Percentiles rank a stretch among this genome's conserved stretches.
Evolutionary conservation across 2,888 invertebrate genomes (phyloP).

Genomic region (Pristionchus fissidentatus): DNA sequence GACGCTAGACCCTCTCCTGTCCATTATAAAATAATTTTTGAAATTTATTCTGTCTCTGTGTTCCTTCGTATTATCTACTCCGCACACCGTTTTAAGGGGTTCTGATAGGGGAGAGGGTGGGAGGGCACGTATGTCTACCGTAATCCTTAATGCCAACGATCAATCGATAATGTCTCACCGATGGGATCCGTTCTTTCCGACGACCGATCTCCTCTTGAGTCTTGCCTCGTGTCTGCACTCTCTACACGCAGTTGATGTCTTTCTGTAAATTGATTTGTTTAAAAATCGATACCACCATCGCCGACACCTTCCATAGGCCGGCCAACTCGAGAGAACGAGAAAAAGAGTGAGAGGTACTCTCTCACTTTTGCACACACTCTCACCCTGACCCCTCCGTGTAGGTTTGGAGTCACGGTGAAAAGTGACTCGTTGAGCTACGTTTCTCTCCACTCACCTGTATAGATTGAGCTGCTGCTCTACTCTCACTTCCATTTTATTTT

Average conservation of each 20-base stretch:
- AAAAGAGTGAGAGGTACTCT: neutral
- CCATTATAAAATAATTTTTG: too few relatives aligned
- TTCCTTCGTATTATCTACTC: too few relatives aligned
- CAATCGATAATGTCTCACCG: conserved; percentile 5
- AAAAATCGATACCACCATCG: neutral
- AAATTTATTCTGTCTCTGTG: too few relatives aligned
- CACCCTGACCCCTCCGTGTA: neutral
- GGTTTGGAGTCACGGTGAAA: too few relatives aligned
- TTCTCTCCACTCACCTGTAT: conserved; percentile 37
- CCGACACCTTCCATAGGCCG: neutral
- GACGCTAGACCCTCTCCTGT: too few relatives aligned
- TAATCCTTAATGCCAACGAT: neutral
- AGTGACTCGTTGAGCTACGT: too few relatives aligned
- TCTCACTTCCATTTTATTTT: neutral
- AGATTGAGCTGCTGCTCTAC: conserved; percentile 35
- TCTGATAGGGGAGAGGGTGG: too few relatives aligned
- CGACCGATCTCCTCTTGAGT: conserved; percentile 10
- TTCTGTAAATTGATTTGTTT: too few relatives aligned
- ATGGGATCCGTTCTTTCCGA: conserved; percentile 25
- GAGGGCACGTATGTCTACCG: neutral
- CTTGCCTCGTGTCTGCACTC: conserved; percentile 33
- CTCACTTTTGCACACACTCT: neutral
- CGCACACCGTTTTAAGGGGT: too few relatives aligned
- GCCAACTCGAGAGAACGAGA: neutral
- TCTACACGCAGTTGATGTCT: conserved; percentile 22